A percentile compares a stretch with the other conserved stretches of the same genome.
Conservation (phyloP, 2,113 vertebrate genomes). For the Anseranas semipalmata region DNA sequence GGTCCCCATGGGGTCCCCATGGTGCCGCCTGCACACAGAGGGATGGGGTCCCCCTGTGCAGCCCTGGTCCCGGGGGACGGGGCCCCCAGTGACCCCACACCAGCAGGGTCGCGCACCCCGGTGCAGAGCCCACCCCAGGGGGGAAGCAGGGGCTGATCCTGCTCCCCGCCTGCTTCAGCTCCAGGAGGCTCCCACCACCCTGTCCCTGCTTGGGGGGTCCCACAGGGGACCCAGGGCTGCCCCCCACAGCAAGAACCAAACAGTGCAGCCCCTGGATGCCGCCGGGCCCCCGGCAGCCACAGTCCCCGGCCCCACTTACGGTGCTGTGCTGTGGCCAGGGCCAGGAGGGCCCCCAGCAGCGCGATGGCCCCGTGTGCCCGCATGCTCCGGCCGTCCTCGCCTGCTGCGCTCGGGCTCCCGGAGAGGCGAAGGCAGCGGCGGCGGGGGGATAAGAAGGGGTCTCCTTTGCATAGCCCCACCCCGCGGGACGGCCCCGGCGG, state of each 20-base stretch:
- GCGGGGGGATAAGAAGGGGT: conserved; percentile 38
- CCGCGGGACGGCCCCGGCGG: neutral
- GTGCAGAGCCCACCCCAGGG: neutral
- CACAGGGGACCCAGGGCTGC: neutral
- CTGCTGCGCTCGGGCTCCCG: neutral
- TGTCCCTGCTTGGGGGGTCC: neutral
- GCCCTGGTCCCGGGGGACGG: neutral
- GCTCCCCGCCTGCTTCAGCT: neutral
- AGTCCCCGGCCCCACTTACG: conserved; percentile 56
- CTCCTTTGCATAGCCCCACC: conserved; percentile 69
- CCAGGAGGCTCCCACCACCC: no score
- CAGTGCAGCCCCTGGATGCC: neutral
- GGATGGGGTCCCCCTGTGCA: neutral
- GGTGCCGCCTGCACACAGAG: neutral
- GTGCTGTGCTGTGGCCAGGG: conserved; percentile 32
- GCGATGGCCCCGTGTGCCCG: neutral
- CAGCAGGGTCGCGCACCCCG: neutral
- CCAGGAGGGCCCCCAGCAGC: conserved; percentile 45
- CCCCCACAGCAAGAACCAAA: no score
- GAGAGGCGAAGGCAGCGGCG: neutral
- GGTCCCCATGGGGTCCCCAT: neutral
- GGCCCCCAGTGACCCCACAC: neutral
- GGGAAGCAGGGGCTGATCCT: neutral
- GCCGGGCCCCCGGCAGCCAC: rapidly evolving
- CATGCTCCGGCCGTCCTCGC: conserved; percentile 22